A percentile compares a stretch with the other conserved stretches of the same genome.
These are phyloP conservation scores for Galago senegalensis DNA, from an alignment of 2,797 vertebrate genomes.

Conservation along the genomic window DNA sequence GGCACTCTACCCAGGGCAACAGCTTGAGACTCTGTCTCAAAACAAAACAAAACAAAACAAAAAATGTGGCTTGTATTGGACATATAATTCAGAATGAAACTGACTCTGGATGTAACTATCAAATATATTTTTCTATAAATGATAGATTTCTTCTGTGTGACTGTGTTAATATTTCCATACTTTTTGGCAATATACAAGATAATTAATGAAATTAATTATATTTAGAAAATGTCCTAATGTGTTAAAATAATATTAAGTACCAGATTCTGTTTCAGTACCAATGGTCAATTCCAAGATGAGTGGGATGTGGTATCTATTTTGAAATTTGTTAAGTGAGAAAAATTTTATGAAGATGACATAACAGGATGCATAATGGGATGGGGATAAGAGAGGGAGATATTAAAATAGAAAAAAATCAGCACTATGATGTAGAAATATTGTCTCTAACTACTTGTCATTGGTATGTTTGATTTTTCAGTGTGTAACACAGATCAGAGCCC, in stretches of 20 bases:
- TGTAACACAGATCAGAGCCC: not conserved
- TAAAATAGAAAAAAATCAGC: not conserved
- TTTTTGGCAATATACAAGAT: not conserved
- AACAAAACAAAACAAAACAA: not conserved
- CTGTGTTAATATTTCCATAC: not conserved
- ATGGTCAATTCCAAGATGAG: not conserved
- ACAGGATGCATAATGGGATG: not conserved
- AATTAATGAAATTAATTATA: not conserved
- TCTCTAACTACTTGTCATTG: not conserved
- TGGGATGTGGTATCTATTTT: not conserved
- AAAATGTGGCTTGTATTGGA: not conserved
- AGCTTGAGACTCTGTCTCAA: too few species aligned
- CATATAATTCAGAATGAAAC: not conserved
- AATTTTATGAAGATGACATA: not conserved
- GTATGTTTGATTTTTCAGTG: not conserved
- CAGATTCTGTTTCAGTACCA: not conserved
- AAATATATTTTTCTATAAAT: not conserved
- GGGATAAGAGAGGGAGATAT: not conserved
- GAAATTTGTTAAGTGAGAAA: not conserved
- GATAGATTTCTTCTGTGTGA: not conserved
- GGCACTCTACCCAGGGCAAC: too few species aligned
- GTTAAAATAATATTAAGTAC: not conserved
- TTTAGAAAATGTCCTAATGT: not conserved
- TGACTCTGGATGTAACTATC: not conserved
- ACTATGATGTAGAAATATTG: not conserved